Percentiles rank a stretch among this genome's conserved stretches.
Conservation (phyloP, 2,888 invertebrate genomes). For the Blomia tropicalis region DNA sequence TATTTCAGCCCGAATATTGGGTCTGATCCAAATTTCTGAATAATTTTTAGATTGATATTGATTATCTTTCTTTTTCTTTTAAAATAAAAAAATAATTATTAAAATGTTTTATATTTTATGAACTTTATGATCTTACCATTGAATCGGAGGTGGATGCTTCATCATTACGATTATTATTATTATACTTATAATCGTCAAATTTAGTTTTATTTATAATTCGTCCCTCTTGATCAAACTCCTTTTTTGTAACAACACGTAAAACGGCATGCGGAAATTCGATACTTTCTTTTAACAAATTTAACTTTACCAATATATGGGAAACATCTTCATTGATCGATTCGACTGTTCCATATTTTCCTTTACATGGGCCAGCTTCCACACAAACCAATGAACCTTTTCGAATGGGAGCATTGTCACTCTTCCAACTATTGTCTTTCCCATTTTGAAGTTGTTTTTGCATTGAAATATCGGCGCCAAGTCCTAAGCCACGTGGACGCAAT, state of each 20-base stretch:
- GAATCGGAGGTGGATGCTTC: background rate
- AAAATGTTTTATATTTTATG: slow-evolving; percentile 18
- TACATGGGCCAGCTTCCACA: slow-evolving; percentile 56
- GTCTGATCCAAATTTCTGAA: slow-evolving; percentile 33
- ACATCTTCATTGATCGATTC: slow-evolving; percentile 26
- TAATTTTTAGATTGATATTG: slow-evolving; percentile 1
- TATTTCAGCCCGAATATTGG: slow-evolving; percentile 36
- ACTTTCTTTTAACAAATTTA: background rate
- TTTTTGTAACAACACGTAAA: slow-evolving; percentile 54
- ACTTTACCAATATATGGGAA: slow-evolving; percentile 10
- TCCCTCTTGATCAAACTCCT: slow-evolving; percentile 61
- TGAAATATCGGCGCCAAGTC: slow-evolving; percentile 61
- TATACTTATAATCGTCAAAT: slow-evolving; percentile 28
- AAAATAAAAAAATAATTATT: background rate
- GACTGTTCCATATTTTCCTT: slow-evolving; percentile 64
- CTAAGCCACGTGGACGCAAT: slow-evolving; percentile 76
- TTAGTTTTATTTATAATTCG: slow-evolving; percentile 51
- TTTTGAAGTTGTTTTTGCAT: slow-evolving; percentile 24
- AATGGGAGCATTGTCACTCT: slow-evolving; percentile 46
- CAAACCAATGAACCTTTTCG: slow-evolving; percentile 41
- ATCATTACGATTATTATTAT: slow-evolving; percentile 18
- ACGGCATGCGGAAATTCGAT: background rate
- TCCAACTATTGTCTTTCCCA: slow-evolving; percentile 27
- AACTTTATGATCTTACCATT: too few relatives aligned
- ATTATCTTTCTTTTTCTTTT: slow-evolving; percentile 18